Evolutionary conservation across 2,888 invertebrate species (phyloP).

Genomic region (Cacoxenus indagator): DNA sequence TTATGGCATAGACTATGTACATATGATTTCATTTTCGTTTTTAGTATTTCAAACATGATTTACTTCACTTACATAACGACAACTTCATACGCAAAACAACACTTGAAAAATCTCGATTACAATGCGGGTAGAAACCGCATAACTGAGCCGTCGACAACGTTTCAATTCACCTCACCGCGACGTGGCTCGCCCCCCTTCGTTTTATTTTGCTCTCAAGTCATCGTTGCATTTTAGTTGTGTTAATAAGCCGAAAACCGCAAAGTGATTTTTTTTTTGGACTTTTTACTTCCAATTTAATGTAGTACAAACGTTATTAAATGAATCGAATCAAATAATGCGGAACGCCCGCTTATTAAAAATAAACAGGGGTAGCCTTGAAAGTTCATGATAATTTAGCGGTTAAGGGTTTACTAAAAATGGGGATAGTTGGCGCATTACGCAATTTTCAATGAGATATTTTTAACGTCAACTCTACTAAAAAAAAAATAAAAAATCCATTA

Average conservation of each 20-base stretch:
- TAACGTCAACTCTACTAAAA: too few relatives aligned
- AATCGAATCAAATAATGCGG: conserved; percentile 32
- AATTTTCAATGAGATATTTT: not conserved
- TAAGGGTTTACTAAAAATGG: not conserved
- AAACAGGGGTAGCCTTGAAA: conserved; percentile 5
- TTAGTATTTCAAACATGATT: conserved; percentile 20
- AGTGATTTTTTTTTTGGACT: conserved; percentile 18
- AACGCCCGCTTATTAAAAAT: conserved; percentile 53
- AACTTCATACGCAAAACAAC: conserved; percentile 13
- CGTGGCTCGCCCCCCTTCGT: not conserved
- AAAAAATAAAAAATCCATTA: too few relatives aligned
- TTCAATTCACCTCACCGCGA: not conserved
- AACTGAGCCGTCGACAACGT: not conserved
- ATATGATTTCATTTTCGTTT: not conserved
- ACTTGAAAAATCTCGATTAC: conserved; percentile 22
- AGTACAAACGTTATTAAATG: conserved; percentile 36
- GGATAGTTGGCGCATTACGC: not conserved
- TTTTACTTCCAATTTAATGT: conserved; percentile 29
- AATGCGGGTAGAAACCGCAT: conserved; percentile 15
- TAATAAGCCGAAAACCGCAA: conserved; percentile 50
- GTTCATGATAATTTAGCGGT: not conserved
- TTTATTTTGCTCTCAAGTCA: not conserved
- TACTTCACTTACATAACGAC: conserved; percentile 19
- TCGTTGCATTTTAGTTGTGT: conserved; percentile 39
- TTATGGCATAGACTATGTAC: not conserved